Evolutionary conservation across 1,140 invertebrate genomes (phyloP).

Genomic region (Ips typographus): DNA sequence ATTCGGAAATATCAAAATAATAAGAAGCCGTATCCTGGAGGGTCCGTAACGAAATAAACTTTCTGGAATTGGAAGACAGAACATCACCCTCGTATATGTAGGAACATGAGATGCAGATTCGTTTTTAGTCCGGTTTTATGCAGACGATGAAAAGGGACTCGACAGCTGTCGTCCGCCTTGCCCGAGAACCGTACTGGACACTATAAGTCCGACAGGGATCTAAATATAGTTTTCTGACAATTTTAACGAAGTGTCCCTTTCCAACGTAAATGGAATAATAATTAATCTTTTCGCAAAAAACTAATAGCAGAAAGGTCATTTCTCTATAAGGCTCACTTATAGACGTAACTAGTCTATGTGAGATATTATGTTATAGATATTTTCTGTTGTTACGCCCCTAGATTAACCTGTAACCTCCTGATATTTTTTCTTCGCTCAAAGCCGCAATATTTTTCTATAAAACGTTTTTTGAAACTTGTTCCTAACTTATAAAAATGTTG

Average conservation of each 20-base stretch:
- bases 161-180: conserved; percentile 30
- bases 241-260: conserved; percentile 15
- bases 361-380: too few relatives aligned
- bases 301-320: background rate
- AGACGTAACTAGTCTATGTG: too few relatives aligned
- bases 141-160: conserved; percentile 34
- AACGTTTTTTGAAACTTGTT: too few relatives aligned
- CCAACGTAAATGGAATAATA: conserved; percentile 31
- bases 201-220: conserved; percentile 30
- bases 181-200: conserved; percentile 24
- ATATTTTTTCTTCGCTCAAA: too few relatives aligned
- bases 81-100: conserved; percentile 17
- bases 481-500: too few relatives aligned
- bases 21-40: background rate
- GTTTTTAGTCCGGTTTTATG: conserved; percentile 35
- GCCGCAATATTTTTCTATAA: too few relatives aligned
- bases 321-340: too few relatives aligned
- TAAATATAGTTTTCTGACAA: conserved; percentile 35
- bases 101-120: conserved; percentile 33
- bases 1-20: too few relatives aligned
- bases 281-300: conserved; percentile 31
- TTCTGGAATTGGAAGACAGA: conserved; percentile 7
- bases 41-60: conserved; percentile 7
- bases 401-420: too few relatives aligned
- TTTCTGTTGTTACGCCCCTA: too few relatives aligned